A percentile compares a stretch with the other conserved stretches of the same genome.
Conservation (phyloP, 1,140 invertebrate genomes). For the Brachionus rubens region DNA sequence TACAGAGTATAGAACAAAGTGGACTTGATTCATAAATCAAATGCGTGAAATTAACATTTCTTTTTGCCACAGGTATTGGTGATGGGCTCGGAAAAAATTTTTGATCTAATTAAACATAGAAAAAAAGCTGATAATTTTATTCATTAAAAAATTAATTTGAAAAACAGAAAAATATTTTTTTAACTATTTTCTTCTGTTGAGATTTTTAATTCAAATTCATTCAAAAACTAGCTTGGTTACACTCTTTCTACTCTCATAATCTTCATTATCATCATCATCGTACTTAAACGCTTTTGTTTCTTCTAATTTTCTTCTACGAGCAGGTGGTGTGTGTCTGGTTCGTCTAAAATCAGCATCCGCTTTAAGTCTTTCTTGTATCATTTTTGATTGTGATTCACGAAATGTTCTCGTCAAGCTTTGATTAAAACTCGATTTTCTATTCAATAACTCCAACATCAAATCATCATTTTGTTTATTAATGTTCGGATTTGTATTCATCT, state of each 20-base stretch:
- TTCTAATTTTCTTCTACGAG: neutral
- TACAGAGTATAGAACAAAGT: no score
- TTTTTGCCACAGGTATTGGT: no score
- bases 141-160: no score
- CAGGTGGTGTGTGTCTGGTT: neutral
- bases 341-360: constrained; percentile 7
- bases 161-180: no score
- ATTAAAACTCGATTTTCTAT: neutral
- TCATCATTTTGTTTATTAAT: neutral
- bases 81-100: no score
- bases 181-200: no score
- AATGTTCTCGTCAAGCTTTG: constrained; percentile 16
- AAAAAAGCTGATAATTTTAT: no score
- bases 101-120: no score
- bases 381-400: neutral
- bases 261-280: neutral
- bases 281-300: neutral
- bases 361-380: constrained; percentile 30
- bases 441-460: neutral
- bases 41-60: no score
- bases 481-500: neutral
- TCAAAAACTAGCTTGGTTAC: no score
- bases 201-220: no score
- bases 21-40: no score
- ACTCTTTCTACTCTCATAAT: neutral